Percentiles rank a stretch among this genome's conserved stretches.
Conservation (phyloP, 2,888 invertebrate genomes). For the Pseudococcus jackbeardsleyi region DNA sequence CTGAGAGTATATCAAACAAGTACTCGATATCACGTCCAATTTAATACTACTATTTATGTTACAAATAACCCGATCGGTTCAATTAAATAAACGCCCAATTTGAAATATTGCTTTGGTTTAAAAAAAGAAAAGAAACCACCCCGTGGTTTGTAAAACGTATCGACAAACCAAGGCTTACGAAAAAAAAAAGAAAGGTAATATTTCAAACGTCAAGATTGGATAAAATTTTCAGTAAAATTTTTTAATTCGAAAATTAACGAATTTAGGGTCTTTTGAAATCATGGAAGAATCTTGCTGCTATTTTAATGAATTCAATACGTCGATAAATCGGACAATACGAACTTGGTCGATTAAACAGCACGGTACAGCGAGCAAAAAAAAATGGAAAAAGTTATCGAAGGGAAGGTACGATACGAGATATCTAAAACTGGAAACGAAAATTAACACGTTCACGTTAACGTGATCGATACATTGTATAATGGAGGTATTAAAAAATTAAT, state of each 20-base stretch:
- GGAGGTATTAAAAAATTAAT: slow-evolving; percentile 32
- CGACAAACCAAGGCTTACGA: neutral
- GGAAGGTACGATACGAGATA: neutral
- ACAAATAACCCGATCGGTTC: slow-evolving; percentile 31
- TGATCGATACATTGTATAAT: slow-evolving; percentile 23
- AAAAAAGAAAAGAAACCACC: slow-evolving; percentile 9
- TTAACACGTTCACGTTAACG: slow-evolving; percentile 28
- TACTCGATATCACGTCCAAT: slow-evolving; percentile 32
- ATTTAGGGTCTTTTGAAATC: too few species aligned
- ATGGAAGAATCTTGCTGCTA: neutral
- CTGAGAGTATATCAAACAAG: neutral
- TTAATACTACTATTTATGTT: slow-evolving; percentile 33
- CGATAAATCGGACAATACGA: neutral
- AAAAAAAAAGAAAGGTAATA: neutral
- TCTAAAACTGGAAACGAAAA: slow-evolving; percentile 2
- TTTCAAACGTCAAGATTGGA: slow-evolving; percentile 18
- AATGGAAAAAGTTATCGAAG: neutral
- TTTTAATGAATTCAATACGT: neutral
- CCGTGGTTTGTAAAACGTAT: neutral
- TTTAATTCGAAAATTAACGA: neutral
- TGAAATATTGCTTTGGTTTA: neutral
- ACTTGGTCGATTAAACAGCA: too few species aligned
- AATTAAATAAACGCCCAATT: slow-evolving; percentile 32
- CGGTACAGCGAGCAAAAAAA: neutral
- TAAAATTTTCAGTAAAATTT: neutral